These are phyloP conservation scores for Syngnathus rostellatus DNA, from an alignment of 2,797 vertebrate genomes.

Conservation along the genomic window DNA sequence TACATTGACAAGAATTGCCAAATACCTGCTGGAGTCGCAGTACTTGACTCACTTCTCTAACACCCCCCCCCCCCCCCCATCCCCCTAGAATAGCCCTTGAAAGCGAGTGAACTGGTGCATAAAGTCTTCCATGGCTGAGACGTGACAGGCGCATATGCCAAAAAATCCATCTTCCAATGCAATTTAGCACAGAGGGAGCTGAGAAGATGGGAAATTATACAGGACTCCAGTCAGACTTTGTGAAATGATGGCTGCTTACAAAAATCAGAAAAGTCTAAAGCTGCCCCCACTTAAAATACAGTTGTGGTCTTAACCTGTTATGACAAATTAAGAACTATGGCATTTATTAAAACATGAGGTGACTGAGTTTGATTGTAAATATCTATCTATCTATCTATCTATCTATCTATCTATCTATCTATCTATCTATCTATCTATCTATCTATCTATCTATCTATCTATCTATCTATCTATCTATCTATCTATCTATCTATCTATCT, in stretches of 20 bases:
- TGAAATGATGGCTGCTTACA: conserved; percentile 75
- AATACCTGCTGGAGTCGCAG: conserved; percentile 61
- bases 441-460: too few species aligned
- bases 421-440: too few species aligned
- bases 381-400: too few species aligned
- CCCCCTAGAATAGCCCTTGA: conserved; percentile 71
- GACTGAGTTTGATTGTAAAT: not conserved
- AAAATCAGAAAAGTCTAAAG: conserved; percentile 74
- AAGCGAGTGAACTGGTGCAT: conserved; percentile 66
- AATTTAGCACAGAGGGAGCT: conserved; percentile 70
- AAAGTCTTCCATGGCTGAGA: conserved; percentile 66
- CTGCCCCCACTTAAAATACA: conserved; percentile 72
- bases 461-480: too few species aligned
- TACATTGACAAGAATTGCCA: conserved; percentile 50
- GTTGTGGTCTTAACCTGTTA: conserved; percentile 57
- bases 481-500: too few species aligned
- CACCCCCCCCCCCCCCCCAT: conserved; percentile 47
- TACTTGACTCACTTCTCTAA: conserved; percentile 65
- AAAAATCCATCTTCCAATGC: conserved; percentile 68
- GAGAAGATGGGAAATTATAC: conserved; percentile 79
- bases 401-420: too few species aligned
- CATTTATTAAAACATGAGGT: not conserved
- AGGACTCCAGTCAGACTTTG: conserved; percentile 73
- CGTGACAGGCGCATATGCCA: conserved; percentile 70
- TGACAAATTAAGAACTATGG: conserved; percentile 37